Conservation (phyloP, 2,797 vertebrate species). For the Pipistrellus nathusii region DNA sequence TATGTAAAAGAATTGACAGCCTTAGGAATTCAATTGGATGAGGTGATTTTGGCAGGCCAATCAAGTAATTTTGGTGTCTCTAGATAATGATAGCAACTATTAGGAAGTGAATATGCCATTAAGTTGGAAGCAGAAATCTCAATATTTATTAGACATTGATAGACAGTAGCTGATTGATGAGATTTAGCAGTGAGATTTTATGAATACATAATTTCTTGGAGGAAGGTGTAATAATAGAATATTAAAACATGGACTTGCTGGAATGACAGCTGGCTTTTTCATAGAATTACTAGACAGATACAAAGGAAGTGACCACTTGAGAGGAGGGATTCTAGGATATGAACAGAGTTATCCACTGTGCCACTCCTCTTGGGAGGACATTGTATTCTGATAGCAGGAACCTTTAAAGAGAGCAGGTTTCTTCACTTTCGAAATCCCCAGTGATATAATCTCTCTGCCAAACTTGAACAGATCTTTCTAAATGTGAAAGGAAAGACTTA, state of each 20-base stretch:
- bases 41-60: slow-evolving; percentile 34
- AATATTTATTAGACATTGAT: background rate
- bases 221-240: background rate
- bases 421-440: slow-evolving; percentile 46
- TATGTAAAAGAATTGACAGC: slow-evolving; percentile 39
- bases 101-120: slow-evolving; percentile 36
- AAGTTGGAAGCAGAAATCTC: slow-evolving; percentile 35
- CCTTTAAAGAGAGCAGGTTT: slow-evolving; percentile 26
- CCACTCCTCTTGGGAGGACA: background rate
- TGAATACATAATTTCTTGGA: slow-evolving; percentile 26
- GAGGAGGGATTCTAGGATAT: background rate
- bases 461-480: slow-evolving; percentile 63
- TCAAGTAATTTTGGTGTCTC: slow-evolving; percentile 33
- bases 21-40: slow-evolving; percentile 44
- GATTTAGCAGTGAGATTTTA: slow-evolving; percentile 48
- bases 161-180: background rate
- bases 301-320: background rate
- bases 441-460: slow-evolving; percentile 17
- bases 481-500: slow-evolving; percentile 64
- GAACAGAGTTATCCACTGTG: background rate
- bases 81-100: slow-evolving; percentile 16
- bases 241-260: slow-evolving; percentile 36
- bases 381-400: background rate
- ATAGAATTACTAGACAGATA: background rate
- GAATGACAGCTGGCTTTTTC: slow-evolving; percentile 11